These are phyloP conservation scores for Rhinoderma darwinii DNA, from an alignment of 2,113 vertebrate species.

Conservation along the genomic window DNA sequence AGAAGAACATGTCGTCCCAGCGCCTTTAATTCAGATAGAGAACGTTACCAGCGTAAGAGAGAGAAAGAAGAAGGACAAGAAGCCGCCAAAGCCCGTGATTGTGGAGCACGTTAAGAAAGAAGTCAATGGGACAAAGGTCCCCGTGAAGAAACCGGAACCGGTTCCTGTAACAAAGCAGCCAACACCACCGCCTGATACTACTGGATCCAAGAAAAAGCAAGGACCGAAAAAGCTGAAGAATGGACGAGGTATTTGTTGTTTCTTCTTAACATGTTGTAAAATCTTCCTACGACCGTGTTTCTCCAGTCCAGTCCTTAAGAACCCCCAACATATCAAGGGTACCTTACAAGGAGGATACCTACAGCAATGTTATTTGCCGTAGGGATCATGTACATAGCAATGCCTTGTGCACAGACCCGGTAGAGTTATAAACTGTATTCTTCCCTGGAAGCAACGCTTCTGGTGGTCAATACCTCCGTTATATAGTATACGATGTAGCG, in stretches of 20 bases:
- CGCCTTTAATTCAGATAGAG: conserved; percentile 69
- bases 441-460: no score
- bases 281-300: no score
- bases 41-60: conserved; percentile 77
- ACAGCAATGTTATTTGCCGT: no score
- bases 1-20: conserved; percentile 73
- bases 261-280: no score
- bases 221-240: conserved; percentile 92
- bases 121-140: conserved; percentile 81
- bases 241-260: conserved; percentile 73
- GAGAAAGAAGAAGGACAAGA: conserved; percentile 94
- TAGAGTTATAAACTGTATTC: no score
- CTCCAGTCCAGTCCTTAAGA: no score
- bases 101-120: conserved; percentile 76
- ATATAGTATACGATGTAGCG: no score
- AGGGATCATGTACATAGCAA: no score
- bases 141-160: conserved; percentile 79
- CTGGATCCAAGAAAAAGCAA: conserved; percentile 80
- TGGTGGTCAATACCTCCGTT: no score
- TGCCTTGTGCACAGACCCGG: no score
- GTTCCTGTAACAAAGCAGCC: conserved; percentile 83
- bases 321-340: no score
- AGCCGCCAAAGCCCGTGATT: conserved; percentile 68
- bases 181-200: conserved; percentile 75
- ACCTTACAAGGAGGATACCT: no score